Evolutionary conservation across 2,888 invertebrate genomes (phyloP), one percentile per base, ranked within the genome.

Genomic region (Aphrophora alni): DNA sequence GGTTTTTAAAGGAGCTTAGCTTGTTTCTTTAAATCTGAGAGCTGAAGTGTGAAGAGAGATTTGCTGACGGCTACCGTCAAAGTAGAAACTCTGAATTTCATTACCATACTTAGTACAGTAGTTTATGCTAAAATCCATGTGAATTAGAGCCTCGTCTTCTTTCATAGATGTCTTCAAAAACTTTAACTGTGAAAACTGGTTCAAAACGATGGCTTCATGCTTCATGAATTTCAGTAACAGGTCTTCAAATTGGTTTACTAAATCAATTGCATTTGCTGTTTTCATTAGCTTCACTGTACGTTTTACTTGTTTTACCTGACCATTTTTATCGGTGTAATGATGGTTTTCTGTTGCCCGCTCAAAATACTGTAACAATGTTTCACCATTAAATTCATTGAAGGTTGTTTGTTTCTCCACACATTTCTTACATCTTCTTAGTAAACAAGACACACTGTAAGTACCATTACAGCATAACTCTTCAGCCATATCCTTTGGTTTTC

Each of bases 1-100:
- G 7, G 72, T 72, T 72, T 72, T 72, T 24, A 72, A 28, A 72
- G 72, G 7, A 72, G 17, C 72, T 26, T 72, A 72, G 72, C 38
- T 72, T n/a, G 33, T 38, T 72, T 72, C 72, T 72, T 72, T 72
- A 72, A 72, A 72, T 72, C 21, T 28, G 10, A 72, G n/a, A 72
- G 72, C 72, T 28, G 72, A 33, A 33, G 72, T 72, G 14, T 72
- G 72, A 28, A 72, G 72, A 12, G 72, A 33, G 28, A 72, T 17
- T 72, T 72, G 72, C 72, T 72, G 72, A 4, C 72, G 33, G 72
- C 72, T 38, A 8, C 72, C 72, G 38, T 27, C 72, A 28, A 72
- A 72, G 38, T 72, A 27, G 14, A 72, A 72, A 27, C 72, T 72
- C 5, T 72, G 28, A 14, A 72, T 72, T 5, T 72, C 72, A 72